These are phyloP conservation scores for Tanytarsus gracilentus DNA, from an alignment of 2,888 invertebrate species.

Conservation along the genomic window DNA sequence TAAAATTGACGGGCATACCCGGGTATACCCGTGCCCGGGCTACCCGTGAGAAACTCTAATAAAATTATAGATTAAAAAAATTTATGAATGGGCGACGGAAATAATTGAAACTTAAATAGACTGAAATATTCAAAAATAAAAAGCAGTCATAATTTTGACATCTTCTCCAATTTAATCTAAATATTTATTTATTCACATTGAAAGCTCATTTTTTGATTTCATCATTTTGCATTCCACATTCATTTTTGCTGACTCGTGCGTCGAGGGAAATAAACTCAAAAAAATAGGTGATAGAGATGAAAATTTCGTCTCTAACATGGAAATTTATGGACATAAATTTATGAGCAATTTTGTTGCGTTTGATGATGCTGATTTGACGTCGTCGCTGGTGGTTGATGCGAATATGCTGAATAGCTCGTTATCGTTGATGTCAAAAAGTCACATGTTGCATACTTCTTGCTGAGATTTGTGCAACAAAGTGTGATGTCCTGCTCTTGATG, in stretches of 20 bases:
- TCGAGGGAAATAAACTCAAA: not conserved
- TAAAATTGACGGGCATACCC: no score
- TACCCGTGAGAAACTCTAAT: no score
- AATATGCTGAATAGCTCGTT: constrained; percentile 6
- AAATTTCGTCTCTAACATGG: not conserved
- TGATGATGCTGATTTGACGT: not conserved
- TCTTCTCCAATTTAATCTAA: constrained; percentile 1
- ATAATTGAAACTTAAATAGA: no score
- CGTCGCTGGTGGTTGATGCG: no score
- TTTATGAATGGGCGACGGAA: no score
- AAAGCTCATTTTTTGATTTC: constrained; percentile 13
- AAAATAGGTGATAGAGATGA: not conserved
- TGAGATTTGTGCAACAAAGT: constrained; percentile 3
- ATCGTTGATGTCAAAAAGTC: constrained; percentile 17
- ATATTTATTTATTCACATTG: constrained; percentile 21
- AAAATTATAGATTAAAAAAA: no score
- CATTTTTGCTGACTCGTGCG: no score
- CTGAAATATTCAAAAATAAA: no score
- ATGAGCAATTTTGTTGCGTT: constrained; percentile 26
- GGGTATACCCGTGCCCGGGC: no score
- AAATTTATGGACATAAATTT: constrained; percentile 19
- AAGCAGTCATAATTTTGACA: no score
- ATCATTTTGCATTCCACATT: not conserved
- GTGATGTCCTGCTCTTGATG: constrained; percentile 11
- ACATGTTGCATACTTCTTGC: constrained; percentile 13